phyloP scores from a whole-genome alignment of 2,113 vertebrate genomes.

The Corythoichthys haematopterus region DNA sequence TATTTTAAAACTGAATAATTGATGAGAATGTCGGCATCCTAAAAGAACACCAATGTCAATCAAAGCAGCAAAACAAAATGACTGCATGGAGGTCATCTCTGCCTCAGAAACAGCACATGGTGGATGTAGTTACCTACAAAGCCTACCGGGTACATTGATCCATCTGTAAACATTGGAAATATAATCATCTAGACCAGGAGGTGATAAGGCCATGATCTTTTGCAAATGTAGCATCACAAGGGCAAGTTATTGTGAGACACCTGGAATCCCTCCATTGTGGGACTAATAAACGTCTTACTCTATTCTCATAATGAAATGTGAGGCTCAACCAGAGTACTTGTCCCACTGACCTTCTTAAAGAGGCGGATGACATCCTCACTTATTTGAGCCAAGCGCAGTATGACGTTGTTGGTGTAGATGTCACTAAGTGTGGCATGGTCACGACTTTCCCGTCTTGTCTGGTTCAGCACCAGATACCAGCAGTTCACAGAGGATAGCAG shows the following conservation, averaged over 20 bases:
- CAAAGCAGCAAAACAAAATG: not conserved
- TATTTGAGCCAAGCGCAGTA: constrained; percentile 90
- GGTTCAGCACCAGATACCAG: constrained; percentile 95
- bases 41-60: not conserved
- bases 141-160: not conserved
- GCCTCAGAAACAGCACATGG: not conserved
- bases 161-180: not conserved
- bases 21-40: not conserved
- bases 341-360: constrained; percentile 88
- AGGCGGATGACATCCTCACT: constrained; percentile 95
- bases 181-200: not conserved
- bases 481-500: constrained; percentile 94
- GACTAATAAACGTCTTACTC: not conserved
- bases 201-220: not conserved
- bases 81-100: not conserved
- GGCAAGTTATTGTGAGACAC: not conserved
- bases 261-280: not conserved
- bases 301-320: not conserved
- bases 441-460: constrained; percentile 90
- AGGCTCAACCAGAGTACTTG: not conserved
- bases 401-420: constrained; percentile 98
- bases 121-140: not conserved
- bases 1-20: not conserved
- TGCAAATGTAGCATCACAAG: not conserved
- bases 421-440: constrained; percentile 94